A percentile compares a stretch with the other conserved stretches of the same genome.
Evolutionary conservation across 2,888 invertebrate genomes (phyloP).

Genomic region (Sesia bembeciformis): DNA sequence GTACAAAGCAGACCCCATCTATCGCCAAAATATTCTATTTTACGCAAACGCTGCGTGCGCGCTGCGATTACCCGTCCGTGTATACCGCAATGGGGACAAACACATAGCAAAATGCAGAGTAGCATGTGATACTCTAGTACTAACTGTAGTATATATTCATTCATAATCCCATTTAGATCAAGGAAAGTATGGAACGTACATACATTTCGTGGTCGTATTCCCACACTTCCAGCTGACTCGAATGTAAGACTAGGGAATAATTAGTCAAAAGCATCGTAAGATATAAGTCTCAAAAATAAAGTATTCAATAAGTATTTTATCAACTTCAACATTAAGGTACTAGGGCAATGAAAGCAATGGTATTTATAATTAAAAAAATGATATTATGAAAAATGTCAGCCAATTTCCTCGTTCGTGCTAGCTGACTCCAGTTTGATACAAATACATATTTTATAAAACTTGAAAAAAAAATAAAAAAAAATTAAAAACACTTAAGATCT

Average conservation of each 20-base stretch:
- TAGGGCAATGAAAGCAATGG: constrained; percentile 67
- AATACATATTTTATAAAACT: constrained; percentile 67
- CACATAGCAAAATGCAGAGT: constrained; percentile 40
- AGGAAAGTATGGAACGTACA: constrained; percentile 14
- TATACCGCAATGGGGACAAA: constrained; percentile 48
- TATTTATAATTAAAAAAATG: constrained; percentile 59
- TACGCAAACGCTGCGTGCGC: neutral
- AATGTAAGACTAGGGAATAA: constrained; percentile 56
- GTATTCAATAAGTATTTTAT: constrained; percentile 73
- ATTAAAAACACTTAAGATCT: constrained; percentile 64
- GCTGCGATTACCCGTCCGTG: neutral
- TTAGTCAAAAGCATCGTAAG: constrained; percentile 66
- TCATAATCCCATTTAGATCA: constrained; percentile 31
- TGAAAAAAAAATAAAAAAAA: constrained; percentile 36
- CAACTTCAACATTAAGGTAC: constrained; percentile 60
- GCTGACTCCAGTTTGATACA: constrained; percentile 71
- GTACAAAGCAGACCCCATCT: too few species aligned
- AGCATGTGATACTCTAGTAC: constrained; percentile 67
- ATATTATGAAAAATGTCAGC: constrained; percentile 53
- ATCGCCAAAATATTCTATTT: too few species aligned
- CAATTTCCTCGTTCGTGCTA: constrained; percentile 55
- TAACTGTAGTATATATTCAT: constrained; percentile 44
- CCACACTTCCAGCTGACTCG: constrained; percentile 54
- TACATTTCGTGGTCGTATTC: constrained; percentile 19
- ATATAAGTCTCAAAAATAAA: constrained; percentile 60